Evolutionary conservation across 2,113 vertebrate genomes (phyloP), one percentile per base, ranked within the genome.

Genomic region (Dryoscopus gambensis): DNA sequence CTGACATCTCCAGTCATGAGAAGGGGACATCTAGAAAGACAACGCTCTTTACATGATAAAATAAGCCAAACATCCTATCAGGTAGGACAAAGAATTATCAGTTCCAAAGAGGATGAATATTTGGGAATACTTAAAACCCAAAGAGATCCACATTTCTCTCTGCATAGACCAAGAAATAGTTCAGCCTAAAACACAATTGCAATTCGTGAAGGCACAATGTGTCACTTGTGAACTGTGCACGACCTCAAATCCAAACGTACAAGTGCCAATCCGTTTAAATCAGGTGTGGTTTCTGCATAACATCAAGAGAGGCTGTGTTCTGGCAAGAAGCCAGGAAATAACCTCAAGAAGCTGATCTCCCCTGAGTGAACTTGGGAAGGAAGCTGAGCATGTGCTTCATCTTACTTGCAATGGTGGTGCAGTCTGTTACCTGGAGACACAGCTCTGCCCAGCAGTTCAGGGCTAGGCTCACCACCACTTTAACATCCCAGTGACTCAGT

Each of bases 261-360:
- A 53, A 76, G 37, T 15, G 40, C 74, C 78, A 87, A 85, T 69
- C 60, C 20, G 24, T 62, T 90, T 84, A 63, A 44, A 89, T 62
- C 57, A 82, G 70, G 70, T 75, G 68, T 46, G 57, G 63, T 55
- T 94, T 74, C 89, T 96, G 82, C 31, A 2, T 9, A 93, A 67
- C 44, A 84, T 86, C 70, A 88, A 95, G 59, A 53, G 15, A 87
- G 30, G 40, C 24, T 37, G 20, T 25, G 33, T 16, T 73, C 53
- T 49, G 91, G 90, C 50, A 69, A 74, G 24, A 49, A 28, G 84
- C 91, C 91, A 93, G 87, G 82, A 91, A 93, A 90, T 28, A 94
- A 85, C 55, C 71, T 91, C 67, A 91, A 68, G 23, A 56, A 79
- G 21, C 50, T 90, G n/a, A 94, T 86, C 56, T 84, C 23, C 50